Evolutionary conservation across 2,888 invertebrate species (phyloP), one percentile per base, ranked within the genome.

Genomic region (Charanyca ferruginea): DNA sequence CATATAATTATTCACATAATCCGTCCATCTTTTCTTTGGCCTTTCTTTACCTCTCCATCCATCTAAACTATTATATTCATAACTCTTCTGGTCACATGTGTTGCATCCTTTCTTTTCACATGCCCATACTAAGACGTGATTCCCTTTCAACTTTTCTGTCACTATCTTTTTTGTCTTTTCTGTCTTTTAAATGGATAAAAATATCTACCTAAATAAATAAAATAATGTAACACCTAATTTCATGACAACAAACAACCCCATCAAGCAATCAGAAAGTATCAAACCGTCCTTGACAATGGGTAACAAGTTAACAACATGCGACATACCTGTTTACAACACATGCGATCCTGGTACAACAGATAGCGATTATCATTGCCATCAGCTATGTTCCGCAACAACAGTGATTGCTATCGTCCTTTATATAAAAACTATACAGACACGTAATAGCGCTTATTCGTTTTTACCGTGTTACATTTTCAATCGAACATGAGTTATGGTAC

Each of bases 371-470:
- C 78, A 65, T 66, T 65, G 11, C 25, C 69, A 81, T 78, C 80
- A 70, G 65, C 52, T 66, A 63, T 80, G 70, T 75, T 49, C 53
- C 28, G 49, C 22, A 41, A 84, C 83, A 82, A 79, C 76, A 66
- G 18, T 80, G 89, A 89, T 90, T 35, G 38, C n/a, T 86, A 90
- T 90, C 89, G 35, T 2, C 7, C n/a, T 35, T 51, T 35, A 66
- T 90, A 90, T 90, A 90, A 80, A 89, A 86, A 71, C 63, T 59
- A 44, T 22, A 48, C 16, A 32, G 38, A 70, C 54, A 73, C 49
- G 54, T 57, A 58, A 72, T 66, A 54, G 3, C 1, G 51, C 38
- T 52, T 66, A 78, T 76, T 79, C 54, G 20, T 61, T 63, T 55
- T 53, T 45, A 32, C 23, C n/a, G 44, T 51, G 45, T n/a, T 23